Base-by-base conservation (phyloP, 2,113 vertebrate species). In the Prolemur simus region DNA sequence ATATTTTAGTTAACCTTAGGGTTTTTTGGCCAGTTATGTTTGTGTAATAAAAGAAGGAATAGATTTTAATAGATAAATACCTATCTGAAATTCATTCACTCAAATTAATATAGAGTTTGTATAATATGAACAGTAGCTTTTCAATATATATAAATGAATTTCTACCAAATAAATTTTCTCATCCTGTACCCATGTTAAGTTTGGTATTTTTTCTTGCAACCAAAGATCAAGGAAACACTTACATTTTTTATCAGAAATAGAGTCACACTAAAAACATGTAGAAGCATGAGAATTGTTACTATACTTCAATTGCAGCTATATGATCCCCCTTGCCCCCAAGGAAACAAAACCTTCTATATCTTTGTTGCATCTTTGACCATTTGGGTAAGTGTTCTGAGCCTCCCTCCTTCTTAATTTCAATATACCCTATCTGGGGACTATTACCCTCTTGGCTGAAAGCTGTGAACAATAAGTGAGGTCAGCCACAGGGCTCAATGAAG, bases 221-320 rank as follows among this genome's bases (percentile, higher is more conserved):
- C 74, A 77, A 87, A 96, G 83, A 85, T 49, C 0, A 39, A 96
- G 89, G 69, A 77, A 64, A 84, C 45, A 82, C 78, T 29, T 63
- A 29, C 82, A 92, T 18, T 6, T 54, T 84, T 84, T 87, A 85
- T 74, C 80, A 87, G 82, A 77, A 96, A 91, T 25, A 89, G 82
- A 97, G 49, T 80, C 74, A 80, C 52, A 83, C 73, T 63, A 81
- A 66, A 81, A 87, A 90, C 45, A 92, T 32, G 60, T 12, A 95
- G 74, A 84, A 92, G 80, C 74, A 60, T 58, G 89, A 87, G 92
- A 95, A 97, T 89, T 96, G 78, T 69, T 96, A 66, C 78, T 91
- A 95, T 78, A 87, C 34, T 89, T 83, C 58, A 54, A 32, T 80
- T 85, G 15, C 69, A 81, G 83, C 81, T 89, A 71, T 17, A 52